These are phyloP conservation scores for Drosophila niveifrons DNA, from an alignment of 2,888 invertebrate species.

Conservation along the genomic window DNA sequence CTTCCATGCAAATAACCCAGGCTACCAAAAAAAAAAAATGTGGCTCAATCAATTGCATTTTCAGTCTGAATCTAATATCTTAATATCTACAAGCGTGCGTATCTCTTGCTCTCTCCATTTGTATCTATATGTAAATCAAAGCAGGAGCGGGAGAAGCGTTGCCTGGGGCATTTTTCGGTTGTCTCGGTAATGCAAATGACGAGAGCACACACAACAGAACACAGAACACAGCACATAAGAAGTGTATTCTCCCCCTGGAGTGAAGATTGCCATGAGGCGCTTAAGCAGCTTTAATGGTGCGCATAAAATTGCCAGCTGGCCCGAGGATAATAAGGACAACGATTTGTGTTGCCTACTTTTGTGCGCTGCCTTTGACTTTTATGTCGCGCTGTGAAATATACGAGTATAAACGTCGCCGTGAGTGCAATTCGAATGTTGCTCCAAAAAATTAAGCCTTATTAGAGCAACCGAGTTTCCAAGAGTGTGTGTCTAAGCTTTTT, in stretches of 20 bases:
- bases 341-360: slow-evolving; percentile 66
- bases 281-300: slow-evolving; percentile 75
- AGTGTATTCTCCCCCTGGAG: neutral
- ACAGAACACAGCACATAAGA: neutral
- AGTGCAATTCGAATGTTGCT: slow-evolving; percentile 60
- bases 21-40: slow-evolving; percentile 20
- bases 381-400: slow-evolving; percentile 19
- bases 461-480: slow-evolving; percentile 10
- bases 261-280: slow-evolving; percentile 60
- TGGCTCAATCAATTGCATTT: slow-evolving; percentile 58
- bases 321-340: slow-evolving; percentile 43
- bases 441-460: slow-evolving; percentile 57
- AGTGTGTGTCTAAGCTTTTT: slow-evolving; percentile 27
- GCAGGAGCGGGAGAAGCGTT: slow-evolving; percentile 1
- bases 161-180: slow-evolving; percentile 41
- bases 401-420: slow-evolving; percentile 46
- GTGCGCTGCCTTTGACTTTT: slow-evolving; percentile 39
- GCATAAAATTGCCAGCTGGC: slow-evolving; percentile 56
- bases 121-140: slow-evolving; percentile 11
- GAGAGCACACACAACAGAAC: slow-evolving; percentile 12
- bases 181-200: slow-evolving; percentile 52
- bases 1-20: slow-evolving; percentile 40
- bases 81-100: neutral
- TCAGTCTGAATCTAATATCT: slow-evolving; percentile 8
- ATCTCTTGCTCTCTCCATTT: slow-evolving; percentile 9